Evolutionary conservation across 2,797 vertebrate genomes (phyloP).

Genomic region (Silurus aristotelis): DNA sequence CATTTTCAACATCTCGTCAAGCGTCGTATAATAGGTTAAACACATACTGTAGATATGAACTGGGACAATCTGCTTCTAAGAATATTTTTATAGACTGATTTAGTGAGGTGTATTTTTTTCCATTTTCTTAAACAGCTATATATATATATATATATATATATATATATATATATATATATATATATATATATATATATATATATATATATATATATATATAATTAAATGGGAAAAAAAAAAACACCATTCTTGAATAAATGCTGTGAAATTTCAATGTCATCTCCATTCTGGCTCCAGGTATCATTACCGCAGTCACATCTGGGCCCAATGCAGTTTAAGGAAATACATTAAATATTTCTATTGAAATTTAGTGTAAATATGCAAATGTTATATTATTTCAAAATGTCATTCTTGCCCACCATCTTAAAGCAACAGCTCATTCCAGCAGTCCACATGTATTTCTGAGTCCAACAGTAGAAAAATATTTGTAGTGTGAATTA

Average conservation of each 20-base stretch:
- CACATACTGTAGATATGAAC: neutral
- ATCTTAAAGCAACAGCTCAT: neutral
- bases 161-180: too few species aligned
- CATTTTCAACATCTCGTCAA: neutral
- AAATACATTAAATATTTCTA: neutral
- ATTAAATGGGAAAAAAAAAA: neutral
- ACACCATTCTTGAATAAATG: neutral
- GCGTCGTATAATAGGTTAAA: neutral
- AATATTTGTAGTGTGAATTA: neutral
- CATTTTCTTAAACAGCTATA: neutral
- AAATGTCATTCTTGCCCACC: neutral
- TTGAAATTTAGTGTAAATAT: neutral
- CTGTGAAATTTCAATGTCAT: neutral
- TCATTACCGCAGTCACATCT: neutral
- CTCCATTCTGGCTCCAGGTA: neutral
- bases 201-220: too few species aligned
- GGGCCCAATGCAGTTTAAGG: neutral
- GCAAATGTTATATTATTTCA: neutral
- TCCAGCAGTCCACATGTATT: neutral
- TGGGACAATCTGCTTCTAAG: neutral
- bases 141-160: too few species aligned
- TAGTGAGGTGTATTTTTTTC: neutral
- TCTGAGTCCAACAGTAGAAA: neutral
- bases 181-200: too few species aligned
- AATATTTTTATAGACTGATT: constrained; percentile 12